Percentiles rank a stretch among this genome's conserved stretches.
These are phyloP conservation scores for Ardeotis arabs DNA, from an alignment of 2,113 vertebrate species.

Conservation along the genomic window DNA sequence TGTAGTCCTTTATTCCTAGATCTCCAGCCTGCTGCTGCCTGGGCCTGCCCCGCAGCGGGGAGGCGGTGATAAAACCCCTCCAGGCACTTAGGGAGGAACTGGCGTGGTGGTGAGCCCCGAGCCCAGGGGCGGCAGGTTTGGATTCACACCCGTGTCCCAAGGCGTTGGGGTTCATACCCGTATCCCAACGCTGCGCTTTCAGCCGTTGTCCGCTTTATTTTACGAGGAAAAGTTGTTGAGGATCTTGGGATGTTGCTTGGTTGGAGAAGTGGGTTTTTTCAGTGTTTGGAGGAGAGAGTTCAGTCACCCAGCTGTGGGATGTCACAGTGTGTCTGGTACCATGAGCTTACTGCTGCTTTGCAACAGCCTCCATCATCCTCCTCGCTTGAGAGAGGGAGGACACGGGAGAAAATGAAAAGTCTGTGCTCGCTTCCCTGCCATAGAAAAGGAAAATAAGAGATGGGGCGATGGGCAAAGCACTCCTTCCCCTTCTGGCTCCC, in stretches of 20 bases:
- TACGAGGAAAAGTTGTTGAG: background rate
- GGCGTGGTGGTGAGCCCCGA: background rate
- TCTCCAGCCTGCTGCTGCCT: background rate
- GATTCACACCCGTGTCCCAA: background rate
- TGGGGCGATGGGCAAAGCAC: background rate
- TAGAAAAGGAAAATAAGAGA: background rate
- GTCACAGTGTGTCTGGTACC: background rate
- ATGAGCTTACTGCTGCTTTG: background rate
- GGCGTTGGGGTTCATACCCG: background rate
- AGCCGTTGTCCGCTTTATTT: background rate
- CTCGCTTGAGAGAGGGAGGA: background rate
- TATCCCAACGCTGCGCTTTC: background rate
- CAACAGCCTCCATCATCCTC: background rate
- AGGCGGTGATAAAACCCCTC: background rate
- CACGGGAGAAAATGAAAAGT: background rate
- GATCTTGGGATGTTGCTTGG: background rate
- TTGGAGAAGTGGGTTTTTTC: background rate
- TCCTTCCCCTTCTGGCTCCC: background rate
- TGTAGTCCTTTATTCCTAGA: background rate
- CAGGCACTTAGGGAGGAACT: background rate
- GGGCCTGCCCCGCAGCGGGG: background rate
- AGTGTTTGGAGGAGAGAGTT: background rate
- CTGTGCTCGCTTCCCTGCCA: background rate
- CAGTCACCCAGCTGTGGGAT: background rate
- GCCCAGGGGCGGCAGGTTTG: background rate